phyloP scores from a whole-genome alignment of 2,113 vertebrate species.

The Triplophysa tibetana region DNA sequence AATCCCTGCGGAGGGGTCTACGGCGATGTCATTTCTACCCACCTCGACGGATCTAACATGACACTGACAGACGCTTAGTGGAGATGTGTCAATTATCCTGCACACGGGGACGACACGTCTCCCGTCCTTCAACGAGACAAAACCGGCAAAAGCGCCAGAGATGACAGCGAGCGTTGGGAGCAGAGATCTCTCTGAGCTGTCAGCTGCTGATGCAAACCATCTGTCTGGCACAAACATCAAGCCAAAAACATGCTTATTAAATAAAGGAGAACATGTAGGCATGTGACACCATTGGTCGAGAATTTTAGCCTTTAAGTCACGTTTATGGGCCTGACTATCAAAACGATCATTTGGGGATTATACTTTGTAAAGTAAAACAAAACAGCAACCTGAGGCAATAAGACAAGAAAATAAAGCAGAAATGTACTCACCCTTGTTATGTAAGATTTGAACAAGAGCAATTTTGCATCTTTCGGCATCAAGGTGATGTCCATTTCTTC shows the following conservation, averaged over 20 bases:
- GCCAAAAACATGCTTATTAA: constrained; percentile 53
- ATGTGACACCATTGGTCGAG: neutral
- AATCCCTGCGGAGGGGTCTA: neutral
- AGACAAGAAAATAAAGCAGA: too few species aligned
- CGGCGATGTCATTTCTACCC: constrained; percentile 11
- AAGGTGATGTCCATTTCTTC: too few species aligned
- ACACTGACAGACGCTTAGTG: constrained; percentile 48
- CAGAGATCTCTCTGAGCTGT: constrained; percentile 70
- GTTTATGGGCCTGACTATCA: too few species aligned
- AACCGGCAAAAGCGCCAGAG: constrained; percentile 63
- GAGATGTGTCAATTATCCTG: constrained; percentile 63
- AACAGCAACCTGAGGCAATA: too few species aligned
- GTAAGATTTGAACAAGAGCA: too few species aligned
- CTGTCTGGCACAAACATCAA: constrained; percentile 62
- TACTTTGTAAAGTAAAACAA: too few species aligned
- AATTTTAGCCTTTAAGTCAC: too few species aligned
- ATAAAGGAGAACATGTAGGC: neutral
- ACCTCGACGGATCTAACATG: constrained; percentile 33
- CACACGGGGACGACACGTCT: constrained; percentile 45
- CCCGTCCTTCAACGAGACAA: constrained; percentile 56
- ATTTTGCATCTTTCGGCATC: too few species aligned
- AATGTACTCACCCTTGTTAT: too few species aligned
- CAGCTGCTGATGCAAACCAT: constrained; percentile 70
- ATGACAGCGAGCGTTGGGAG: constrained; percentile 64
- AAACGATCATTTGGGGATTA: too few species aligned